Percentiles rank a stretch among this genome's conserved stretches.
Evolutionary conservation across 2,113 vertebrate species (phyloP).

Genomic region (Nansenia antarctica): DNA sequence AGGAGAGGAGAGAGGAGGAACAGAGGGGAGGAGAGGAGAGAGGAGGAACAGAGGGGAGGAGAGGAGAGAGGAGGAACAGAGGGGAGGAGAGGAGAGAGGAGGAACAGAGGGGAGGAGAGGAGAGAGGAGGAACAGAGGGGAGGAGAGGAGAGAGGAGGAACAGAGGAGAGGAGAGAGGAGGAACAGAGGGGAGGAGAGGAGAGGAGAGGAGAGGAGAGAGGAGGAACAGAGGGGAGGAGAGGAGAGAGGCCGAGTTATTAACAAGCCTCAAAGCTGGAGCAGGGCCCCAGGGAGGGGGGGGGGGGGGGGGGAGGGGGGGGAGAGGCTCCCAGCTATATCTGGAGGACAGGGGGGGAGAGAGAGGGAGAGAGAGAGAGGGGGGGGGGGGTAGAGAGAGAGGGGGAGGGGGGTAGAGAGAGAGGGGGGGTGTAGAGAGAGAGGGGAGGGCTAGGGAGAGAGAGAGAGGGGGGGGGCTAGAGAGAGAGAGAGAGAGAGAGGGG

Average conservation of each 20-base stretch:
- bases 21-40: not conserved
- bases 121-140: conserved; percentile 27
- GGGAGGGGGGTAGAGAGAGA: not conserved
- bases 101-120: not conserved
- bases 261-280: conserved; percentile 77
- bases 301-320: conserved; percentile 3
- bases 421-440: not conserved
- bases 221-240: not conserved
- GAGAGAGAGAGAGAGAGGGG: not conserved
- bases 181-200: conserved; percentile 58
- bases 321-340: conserved; percentile 64
- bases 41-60: not conserved
- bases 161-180: too few species aligned
- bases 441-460: not conserved
- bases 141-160: conserved; percentile 20
- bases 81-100: too few species aligned
- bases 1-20: too few species aligned
- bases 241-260: conserved; percentile 54
- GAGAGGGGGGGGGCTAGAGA: not conserved
- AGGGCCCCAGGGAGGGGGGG: conserved; percentile 71
- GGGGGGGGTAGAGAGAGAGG: not conserved
- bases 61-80: too few species aligned
- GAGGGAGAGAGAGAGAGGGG: not conserved
- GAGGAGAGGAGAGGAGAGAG: not conserved
- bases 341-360: conserved; percentile 42